Base-by-base conservation (phyloP, 2,888 invertebrate genomes). In the Automeris io region DNA sequence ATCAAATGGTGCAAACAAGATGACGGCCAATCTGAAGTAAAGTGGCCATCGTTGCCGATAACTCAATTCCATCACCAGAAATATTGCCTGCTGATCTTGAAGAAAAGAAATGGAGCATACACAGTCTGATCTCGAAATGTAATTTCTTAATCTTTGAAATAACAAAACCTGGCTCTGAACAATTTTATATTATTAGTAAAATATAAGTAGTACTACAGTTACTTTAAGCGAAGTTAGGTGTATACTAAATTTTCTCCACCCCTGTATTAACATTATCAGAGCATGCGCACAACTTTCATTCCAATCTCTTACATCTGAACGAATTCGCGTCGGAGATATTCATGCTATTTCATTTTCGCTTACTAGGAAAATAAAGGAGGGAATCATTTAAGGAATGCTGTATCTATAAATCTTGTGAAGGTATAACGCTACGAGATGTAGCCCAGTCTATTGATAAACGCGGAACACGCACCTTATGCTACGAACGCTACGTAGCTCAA, bases 271-370 rank as follows among this genome's bases (percentile, higher is more conserved):
- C 8, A 66, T 32, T 6, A 16, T 22, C 21, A 5, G 37, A 32
- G 80, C 80, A 74, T 70, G 80, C 78, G 75, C 63, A 59, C 80
- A 79, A 77, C 69, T 52, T 79, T 80, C 62, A 48, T 43, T 50
- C 45, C 54, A 46, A 45, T 46, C 56, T 51, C 54, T 45, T 41
- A n/a, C 7, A 29, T 22, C 18, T 31, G 37, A 37, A 37, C 23
- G 21, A 32, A 5, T 31, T 22, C 22, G 18, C 22, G 31, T 37
- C 18, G 32, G 32, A 12, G 8, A 18, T 9, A 18, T 18, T 37
- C 51, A 42, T 41, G 35, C 41, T 42, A 32, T 39, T 35, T 36
- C 33, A 41, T 40, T 41, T 46, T 40, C 22, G 13, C 32, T 11
- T 32, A 33, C 43, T 54, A 47, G 49, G 46, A 43, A 49, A 47